Evolutionary conservation across 2,113 vertebrate genomes (phyloP).

Genomic region (Ophthalmolycus amberensis): DNA sequence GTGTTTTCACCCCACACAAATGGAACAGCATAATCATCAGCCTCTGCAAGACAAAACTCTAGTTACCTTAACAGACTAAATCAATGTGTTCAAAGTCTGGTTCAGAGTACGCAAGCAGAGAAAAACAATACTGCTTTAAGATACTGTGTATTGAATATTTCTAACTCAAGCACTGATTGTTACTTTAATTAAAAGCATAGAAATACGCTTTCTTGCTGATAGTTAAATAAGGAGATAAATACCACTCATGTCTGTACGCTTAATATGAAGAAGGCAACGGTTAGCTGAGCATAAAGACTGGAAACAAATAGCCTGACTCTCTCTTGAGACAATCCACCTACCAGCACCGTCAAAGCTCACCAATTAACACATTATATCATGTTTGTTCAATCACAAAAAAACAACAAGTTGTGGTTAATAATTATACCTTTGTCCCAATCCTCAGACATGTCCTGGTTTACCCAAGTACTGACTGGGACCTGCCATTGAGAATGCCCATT

Average conservation of each 20-base stretch:
- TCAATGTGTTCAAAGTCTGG: neutral
- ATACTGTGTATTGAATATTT: neutral
- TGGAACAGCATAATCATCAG: constrained; percentile 26
- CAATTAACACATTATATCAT: neutral
- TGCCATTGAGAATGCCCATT: constrained; percentile 44
- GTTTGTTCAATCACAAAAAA: neutral
- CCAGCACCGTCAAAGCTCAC: neutral
- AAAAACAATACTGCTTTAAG: neutral
- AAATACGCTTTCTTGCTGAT: neutral
- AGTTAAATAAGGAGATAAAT: neutral
- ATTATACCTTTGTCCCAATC: constrained; percentile 80
- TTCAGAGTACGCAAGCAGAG: neutral
- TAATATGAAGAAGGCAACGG: neutral
- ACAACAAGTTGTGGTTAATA: neutral
- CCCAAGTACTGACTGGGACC: constrained; percentile 73
- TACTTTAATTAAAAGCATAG: neutral
- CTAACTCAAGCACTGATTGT: neutral
- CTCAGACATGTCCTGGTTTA: constrained; percentile 60
- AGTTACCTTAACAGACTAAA: neutral
- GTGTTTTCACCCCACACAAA: constrained; percentile 73
- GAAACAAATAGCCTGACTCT: neutral
- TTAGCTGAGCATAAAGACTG: neutral
- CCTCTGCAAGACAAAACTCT: constrained; percentile 65
- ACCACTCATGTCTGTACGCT: neutral
- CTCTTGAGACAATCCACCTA: neutral